These are phyloP conservation scores for Nasonia vitripennis DNA, from an alignment of 1,140 invertebrate genomes.

Conservation along the genomic window DNA sequence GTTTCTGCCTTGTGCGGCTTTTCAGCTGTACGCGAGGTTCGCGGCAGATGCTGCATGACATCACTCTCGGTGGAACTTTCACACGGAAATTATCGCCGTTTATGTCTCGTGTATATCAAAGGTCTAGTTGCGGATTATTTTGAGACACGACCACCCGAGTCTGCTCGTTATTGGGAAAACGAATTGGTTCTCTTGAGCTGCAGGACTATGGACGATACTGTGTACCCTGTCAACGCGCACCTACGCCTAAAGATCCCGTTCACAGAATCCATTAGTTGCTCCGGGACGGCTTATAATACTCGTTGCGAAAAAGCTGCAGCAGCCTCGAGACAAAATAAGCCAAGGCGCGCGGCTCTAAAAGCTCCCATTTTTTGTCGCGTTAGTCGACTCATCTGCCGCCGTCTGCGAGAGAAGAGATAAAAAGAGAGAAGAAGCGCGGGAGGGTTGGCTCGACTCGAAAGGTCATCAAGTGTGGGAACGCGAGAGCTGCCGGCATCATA, in stretches of 20 bases:
- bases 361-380: background rate
- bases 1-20: background rate
- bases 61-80: conserved; percentile 4
- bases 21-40: background rate
- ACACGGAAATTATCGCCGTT: conserved; percentile 43
- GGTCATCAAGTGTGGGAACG: conserved; percentile 53
- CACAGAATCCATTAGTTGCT: conserved; percentile 40
- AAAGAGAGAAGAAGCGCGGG: background rate
- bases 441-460: conserved; percentile 13
- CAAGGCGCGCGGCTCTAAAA: background rate
- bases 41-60: conserved; percentile 8
- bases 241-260: background rate
- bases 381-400: background rate
- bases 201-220: background rate
- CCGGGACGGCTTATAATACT: background rate
- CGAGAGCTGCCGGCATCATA: conserved; percentile 28
- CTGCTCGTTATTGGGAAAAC: background rate
- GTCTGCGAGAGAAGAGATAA: background rate
- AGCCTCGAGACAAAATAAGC: conserved; percentile 17
- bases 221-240: background rate
- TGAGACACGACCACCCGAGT: too few relatives aligned
- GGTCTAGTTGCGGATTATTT: background rate
- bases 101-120: background rate
- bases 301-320: background rate
- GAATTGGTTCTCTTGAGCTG: background rate